Base-by-base conservation (phyloP, 2,888 invertebrate genomes). In the Apantesis nais region DNA sequence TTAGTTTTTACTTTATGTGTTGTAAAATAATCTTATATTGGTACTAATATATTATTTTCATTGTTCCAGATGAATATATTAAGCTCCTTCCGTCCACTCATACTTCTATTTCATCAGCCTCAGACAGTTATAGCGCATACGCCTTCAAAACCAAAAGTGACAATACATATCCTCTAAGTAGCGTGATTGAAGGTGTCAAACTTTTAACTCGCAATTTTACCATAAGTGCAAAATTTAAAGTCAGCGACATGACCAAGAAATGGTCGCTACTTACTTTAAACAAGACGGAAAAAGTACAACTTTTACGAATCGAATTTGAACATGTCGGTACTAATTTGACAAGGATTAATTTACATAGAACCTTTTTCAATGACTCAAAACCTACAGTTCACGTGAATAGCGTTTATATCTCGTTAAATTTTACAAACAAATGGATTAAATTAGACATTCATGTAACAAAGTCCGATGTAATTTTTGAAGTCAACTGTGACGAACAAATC, bases 251-350 rank as follows among this genome's bases (percentile, higher is more conserved):
- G 71, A 8, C 70, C 68, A n/a, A 48, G 0, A 68, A 76, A 0
- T 75, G 87, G 12, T 91, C 88, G 66, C 63, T 93, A 9, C 93
- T 94, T 76, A 86, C 89, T 1, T 85, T 93, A 69, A 79, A 81
- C 37, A 79, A 88, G 72, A 66, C 77, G 7, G 68, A 74, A 0
- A 67, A 67, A 0, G 68, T 72, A 2, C 82, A 86, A 44, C 29
- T 58, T 29, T 61, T 92, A 9, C 83, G 81, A 11, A 22, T 93
- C 3, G 86, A 87, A 66, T 77, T 92, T 4, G 74, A 75, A 0
- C 75, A 77, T 11, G 75, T 65, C 7, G 74, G 68, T 2, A 25
- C 12, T 1, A 41, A 77, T 9, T 11, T 69, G 0, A 74, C 79
- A 8, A 84, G 79, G 72, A 68, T 90, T 3, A 70, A 62, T 11